A percentile compares a stretch with the other conserved stretches of the same genome.
These are phyloP conservation scores for Sycobia sp. DNA, from an alignment of 1,140 invertebrate genomes.

Conservation along the genomic window DNA sequence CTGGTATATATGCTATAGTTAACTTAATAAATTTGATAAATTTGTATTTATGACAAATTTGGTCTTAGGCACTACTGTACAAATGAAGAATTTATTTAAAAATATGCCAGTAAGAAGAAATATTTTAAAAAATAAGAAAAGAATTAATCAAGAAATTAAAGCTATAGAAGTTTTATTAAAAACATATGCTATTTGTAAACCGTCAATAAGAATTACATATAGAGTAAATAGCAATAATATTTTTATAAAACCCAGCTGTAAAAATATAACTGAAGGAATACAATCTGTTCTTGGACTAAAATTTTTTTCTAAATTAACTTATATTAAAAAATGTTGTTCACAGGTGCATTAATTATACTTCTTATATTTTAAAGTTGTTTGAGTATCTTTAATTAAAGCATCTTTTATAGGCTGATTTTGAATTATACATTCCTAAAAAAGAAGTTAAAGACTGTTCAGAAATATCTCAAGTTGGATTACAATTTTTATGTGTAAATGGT, in stretches of 20 bases:
- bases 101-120: constrained; percentile 69
- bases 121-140: constrained; percentile 61
- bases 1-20: constrained; percentile 51
- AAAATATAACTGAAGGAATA: constrained; percentile 57
- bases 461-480: constrained; percentile 49
- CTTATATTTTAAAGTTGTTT: neutral
- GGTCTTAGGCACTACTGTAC: constrained; percentile 66
- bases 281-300: constrained; percentile 57
- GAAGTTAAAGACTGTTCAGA: constrained; percentile 46
- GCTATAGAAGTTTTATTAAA: constrained; percentile 66
- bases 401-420: constrained; percentile 51
- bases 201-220: constrained; percentile 59
- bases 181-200: constrained; percentile 64
- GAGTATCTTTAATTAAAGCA: neutral
- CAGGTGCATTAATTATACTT: too few species aligned
- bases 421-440: constrained; percentile 61
- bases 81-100: constrained; percentile 65
- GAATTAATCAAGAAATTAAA: constrained; percentile 66
- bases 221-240: constrained; percentile 64
- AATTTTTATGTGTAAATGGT: constrained; percentile 64
- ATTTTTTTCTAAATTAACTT: constrained; percentile 56
- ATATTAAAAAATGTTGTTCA: constrained; percentile 43
- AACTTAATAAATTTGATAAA: neutral
- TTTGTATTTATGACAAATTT: neutral
- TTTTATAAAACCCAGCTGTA: constrained; percentile 63